These are phyloP conservation scores for Eretmocerus hayati DNA, from an alignment of 2,888 invertebrate genomes.

Conservation along the genomic window DNA sequence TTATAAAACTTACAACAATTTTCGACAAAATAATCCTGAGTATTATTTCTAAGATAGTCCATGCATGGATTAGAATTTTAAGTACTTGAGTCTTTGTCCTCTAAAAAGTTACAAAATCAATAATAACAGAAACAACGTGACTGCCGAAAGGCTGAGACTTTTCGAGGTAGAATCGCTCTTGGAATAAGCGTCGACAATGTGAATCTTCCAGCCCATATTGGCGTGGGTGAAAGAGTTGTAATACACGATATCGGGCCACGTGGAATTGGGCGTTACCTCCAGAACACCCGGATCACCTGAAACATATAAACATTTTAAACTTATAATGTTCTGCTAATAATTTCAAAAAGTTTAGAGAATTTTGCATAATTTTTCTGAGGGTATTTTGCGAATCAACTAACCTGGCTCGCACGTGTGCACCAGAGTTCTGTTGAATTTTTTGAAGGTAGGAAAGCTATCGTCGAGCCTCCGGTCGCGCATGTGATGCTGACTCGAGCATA, in stretches of 20 bases:
- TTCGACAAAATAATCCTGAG: too few relatives aligned
- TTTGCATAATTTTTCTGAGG: background rate
- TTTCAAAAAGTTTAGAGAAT: too few relatives aligned
- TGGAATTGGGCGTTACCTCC: conserved; percentile 76
- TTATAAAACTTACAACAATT: too few relatives aligned
- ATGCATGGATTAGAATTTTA: background rate
- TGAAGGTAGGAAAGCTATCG: conserved; percentile 70
- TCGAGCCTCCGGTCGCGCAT: conserved; percentile 69
- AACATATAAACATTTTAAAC: conserved; percentile 6
- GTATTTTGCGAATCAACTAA: conserved; percentile 18
- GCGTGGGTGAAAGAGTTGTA: conserved; percentile 89
- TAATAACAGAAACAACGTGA: background rate
- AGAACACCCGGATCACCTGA: conserved; percentile 64
- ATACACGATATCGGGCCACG: conserved; percentile 88
- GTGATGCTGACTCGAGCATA: conserved; percentile 67
- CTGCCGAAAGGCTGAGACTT: conserved; percentile 23
- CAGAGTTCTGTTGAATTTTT: conserved; percentile 76
- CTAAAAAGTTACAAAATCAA: too few relatives aligned
- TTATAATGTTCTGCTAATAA: background rate
- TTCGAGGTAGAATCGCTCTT: conserved; percentile 29
- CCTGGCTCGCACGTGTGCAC: conserved; percentile 60
- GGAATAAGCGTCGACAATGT: conserved; percentile 73
- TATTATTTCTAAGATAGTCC: too few relatives aligned
- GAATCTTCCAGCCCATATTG: conserved; percentile 93
- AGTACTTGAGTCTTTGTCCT: too few relatives aligned